phyloP scores from a whole-genome alignment of 2,797 vertebrate species.

The Cynopterus sphinx region DNA sequence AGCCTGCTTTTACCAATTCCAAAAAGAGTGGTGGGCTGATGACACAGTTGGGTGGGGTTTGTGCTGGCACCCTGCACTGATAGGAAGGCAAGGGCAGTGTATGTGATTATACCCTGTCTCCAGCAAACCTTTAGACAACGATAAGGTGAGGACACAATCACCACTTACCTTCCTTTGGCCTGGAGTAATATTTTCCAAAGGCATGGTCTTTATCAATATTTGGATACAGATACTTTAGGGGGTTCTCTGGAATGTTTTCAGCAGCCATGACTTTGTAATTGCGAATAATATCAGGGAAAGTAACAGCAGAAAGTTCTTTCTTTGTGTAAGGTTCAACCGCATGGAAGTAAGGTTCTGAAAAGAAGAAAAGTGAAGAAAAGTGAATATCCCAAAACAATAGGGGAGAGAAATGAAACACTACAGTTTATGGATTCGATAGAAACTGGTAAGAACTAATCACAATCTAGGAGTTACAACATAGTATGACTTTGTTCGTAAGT shows the following conservation, averaged over 20 bases:
- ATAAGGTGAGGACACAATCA: background rate
- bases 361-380: background rate
- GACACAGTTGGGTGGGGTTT: background rate
- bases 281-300: conserved; percentile 96
- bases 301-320: conserved; percentile 94
- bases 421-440: background rate
- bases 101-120: background rate
- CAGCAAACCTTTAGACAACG: background rate
- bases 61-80: background rate
- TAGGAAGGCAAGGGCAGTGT: background rate
- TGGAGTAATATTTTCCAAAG: conserved; percentile 96
- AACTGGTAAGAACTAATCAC: background rate
- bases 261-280: conserved; percentile 98
- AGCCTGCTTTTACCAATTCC: background rate
- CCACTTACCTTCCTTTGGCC: conserved; percentile 92
- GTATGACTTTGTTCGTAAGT: background rate
- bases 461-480: background rate
- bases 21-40: background rate
- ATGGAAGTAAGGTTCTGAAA: conserved; percentile 90
- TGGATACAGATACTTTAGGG: conserved; percentile 94
- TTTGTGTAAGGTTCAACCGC: conserved; percentile 98
- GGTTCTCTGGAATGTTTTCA: conserved; percentile 97
- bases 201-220: conserved; percentile 93
- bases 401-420: background rate
- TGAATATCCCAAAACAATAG: background rate